Percentiles rank a stretch among this genome's conserved stretches.
These are phyloP conservation scores for Trididemnum miniatum DNA, from an alignment of 23 tunicate species.

Conservation along the genomic window DNA sequence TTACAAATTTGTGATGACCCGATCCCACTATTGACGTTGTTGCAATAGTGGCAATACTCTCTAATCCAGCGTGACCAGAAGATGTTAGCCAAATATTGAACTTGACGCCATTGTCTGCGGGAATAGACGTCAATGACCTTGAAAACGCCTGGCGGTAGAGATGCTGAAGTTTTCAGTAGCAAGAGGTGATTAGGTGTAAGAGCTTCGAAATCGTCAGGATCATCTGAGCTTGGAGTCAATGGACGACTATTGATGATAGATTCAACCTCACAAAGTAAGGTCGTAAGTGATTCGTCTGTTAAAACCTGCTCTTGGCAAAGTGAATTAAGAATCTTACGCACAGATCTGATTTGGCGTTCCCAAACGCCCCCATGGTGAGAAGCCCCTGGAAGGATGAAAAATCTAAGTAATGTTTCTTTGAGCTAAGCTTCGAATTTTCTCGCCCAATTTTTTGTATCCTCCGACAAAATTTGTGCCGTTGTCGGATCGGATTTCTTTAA, in stretches of 20 bases:
- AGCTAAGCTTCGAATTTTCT: neutral
- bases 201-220: slow-evolving; percentile 10
- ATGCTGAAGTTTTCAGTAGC: neutral
- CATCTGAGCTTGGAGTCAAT: slow-evolving; percentile 9
- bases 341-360: slow-evolving; percentile 35
- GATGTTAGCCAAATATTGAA: slow-evolving; percentile 22
- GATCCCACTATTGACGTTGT: neutral
- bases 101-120: slow-evolving; percentile 22
- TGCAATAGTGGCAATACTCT: slow-evolving; percentile 12
- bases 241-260: slow-evolving; percentile 21
- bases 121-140: neutral
- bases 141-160: slow-evolving; percentile 9
- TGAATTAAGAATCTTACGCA: neutral
- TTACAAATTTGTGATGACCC: neutral
- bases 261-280: slow-evolving; percentile 16
- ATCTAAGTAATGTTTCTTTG: too few relatives aligned
- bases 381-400: neutral
- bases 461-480: slow-evolving; percentile 52
- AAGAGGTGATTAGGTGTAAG: slow-evolving; percentile 24
- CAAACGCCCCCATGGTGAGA: slow-evolving; percentile 28
- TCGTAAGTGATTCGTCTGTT: slow-evolving; percentile 7
- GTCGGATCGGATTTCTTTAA: slow-evolving; percentile 19
- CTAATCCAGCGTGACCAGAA: slow-evolving; percentile 42
- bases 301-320: slow-evolving; percentile 9
- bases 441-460: neutral